phyloP scores from a whole-genome alignment of 2,113 vertebrate genomes.

The Hyla sarda region DNA sequence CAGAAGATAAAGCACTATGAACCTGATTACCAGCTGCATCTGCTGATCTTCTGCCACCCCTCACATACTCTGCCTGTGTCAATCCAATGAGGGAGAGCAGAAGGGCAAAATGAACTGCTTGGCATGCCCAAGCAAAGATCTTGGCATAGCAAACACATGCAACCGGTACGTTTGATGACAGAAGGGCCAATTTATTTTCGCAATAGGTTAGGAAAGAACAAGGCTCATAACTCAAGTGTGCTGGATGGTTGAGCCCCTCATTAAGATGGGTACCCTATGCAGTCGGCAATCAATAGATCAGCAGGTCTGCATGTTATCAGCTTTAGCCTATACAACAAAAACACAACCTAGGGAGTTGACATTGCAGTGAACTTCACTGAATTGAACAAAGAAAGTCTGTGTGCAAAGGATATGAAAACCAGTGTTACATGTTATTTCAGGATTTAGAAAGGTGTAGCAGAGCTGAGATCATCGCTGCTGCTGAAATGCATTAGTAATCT shows the following conservation, averaged over 20 bases:
- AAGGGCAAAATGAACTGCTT: slow-evolving; percentile 51
- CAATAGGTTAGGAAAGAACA: slow-evolving; percentile 28
- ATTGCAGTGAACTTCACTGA: slow-evolving; percentile 57
- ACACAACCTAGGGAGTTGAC: slow-evolving; percentile 52
- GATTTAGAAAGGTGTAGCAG: not conserved
- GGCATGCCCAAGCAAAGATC: slow-evolving; percentile 25
- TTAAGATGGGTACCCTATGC: slow-evolving; percentile 50
- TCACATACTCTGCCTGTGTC: slow-evolving; percentile 27
- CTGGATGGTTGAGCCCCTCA: slow-evolving; percentile 51
- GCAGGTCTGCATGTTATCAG: slow-evolving; percentile 49
- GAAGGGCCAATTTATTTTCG: slow-evolving; percentile 39
- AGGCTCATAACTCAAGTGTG: slow-evolving; percentile 38
- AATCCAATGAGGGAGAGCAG: slow-evolving; percentile 46
- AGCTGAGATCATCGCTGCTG: not conserved
- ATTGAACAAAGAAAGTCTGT: slow-evolving; percentile 21
- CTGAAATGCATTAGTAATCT: not conserved
- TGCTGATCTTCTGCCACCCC: slow-evolving; percentile 46
- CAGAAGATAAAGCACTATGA: slow-evolving; percentile 57
- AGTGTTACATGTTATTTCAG: not conserved
- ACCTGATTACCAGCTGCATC: slow-evolving; percentile 59
- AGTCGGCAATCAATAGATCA: slow-evolving; percentile 57
- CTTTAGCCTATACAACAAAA: slow-evolving; percentile 37
- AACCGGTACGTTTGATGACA: slow-evolving; percentile 33
- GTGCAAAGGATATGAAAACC: slow-evolving; percentile 13
- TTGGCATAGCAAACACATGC: slow-evolving; percentile 18